These are phyloP conservation scores for Conops quadrifasciatus DNA, from an alignment of 2,888 invertebrate genomes.

Conservation along the genomic window DNA sequence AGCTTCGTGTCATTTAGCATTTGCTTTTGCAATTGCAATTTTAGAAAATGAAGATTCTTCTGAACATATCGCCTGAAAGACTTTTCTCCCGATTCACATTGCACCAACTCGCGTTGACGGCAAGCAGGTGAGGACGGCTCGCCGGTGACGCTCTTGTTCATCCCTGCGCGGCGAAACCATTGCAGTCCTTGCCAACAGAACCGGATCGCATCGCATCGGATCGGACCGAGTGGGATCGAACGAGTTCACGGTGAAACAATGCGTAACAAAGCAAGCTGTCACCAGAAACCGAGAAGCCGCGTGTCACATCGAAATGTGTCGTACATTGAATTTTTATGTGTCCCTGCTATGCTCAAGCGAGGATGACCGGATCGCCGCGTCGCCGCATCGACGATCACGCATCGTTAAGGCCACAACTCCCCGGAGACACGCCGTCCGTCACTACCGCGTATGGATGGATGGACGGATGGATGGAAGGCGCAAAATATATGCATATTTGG, in stretches of 20 bases:
- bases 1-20: too few relatives aligned
- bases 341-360: too few relatives aligned
- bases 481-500: slow-evolving; percentile 14
- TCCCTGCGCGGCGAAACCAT: too few relatives aligned
- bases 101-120: too few relatives aligned
- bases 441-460: slow-evolving; percentile 1
- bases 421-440: not conserved
- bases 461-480: not conserved
- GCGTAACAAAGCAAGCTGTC: slow-evolving; percentile 44
- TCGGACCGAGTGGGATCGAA: not conserved
- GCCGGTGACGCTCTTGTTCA: too few relatives aligned
- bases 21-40: too few relatives aligned
- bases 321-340: slow-evolving; percentile 36
- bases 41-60: too few relatives aligned
- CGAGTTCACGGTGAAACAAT: slow-evolving; percentile 40
- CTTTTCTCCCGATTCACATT: too few relatives aligned
- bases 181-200: slow-evolving; percentile 20
- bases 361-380: too few relatives aligned
- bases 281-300: slow-evolving; percentile 33
- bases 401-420: slow-evolving; percentile 30
- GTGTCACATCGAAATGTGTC: slow-evolving; percentile 35
- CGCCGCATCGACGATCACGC: not conserved
- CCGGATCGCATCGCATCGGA: not conserved
- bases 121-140: too few relatives aligned
- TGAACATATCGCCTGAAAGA: slow-evolving; percentile 5